Percentiles rank a stretch among this genome's conserved stretches.
Conservation (phyloP, 2,888 invertebrate species). For the Scaptomyza cyrtandrae region DNA sequence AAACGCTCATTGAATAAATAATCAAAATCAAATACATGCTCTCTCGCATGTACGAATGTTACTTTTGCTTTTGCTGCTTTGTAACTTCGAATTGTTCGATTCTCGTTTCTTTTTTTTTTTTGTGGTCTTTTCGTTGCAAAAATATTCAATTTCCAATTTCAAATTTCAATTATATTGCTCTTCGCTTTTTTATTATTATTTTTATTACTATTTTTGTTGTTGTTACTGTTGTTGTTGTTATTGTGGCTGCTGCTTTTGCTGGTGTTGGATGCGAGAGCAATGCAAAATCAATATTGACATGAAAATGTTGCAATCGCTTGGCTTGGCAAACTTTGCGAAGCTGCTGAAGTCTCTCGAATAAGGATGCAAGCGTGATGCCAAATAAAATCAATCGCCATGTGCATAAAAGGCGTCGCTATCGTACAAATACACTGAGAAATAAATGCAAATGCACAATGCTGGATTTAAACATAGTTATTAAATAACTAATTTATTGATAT, state of each 20-base stretch:
- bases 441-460: too few species aligned
- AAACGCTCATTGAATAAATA: constrained; percentile 77
- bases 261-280: constrained; percentile 52
- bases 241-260: constrained; percentile 18
- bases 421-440: constrained; percentile 8
- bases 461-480: too few species aligned
- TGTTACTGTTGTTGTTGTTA: constrained; percentile 23
- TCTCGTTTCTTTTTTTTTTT: constrained; percentile 19
- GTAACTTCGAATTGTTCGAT: constrained; percentile 49
- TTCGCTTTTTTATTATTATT: constrained; percentile 60
- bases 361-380: constrained; percentile 38
- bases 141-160: constrained; percentile 78
- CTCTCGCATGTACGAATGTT: constrained; percentile 13
- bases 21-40: constrained; percentile 58
- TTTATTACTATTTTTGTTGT: constrained; percentile 60
- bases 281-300: constrained; percentile 76
- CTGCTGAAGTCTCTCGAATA: constrained; percentile 16
- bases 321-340: constrained; percentile 22
- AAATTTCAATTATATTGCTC: constrained; percentile 76
- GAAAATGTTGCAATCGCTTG: constrained; percentile 52
- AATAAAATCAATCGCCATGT: constrained; percentile 50
- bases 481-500: too few species aligned
- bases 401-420: constrained; percentile 35
- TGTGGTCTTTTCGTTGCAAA: constrained; percentile 55
- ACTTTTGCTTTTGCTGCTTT: constrained; percentile 24